Conservation (phyloP, 1,140 invertebrate species). For the Lepidurus arcticus region DNA sequence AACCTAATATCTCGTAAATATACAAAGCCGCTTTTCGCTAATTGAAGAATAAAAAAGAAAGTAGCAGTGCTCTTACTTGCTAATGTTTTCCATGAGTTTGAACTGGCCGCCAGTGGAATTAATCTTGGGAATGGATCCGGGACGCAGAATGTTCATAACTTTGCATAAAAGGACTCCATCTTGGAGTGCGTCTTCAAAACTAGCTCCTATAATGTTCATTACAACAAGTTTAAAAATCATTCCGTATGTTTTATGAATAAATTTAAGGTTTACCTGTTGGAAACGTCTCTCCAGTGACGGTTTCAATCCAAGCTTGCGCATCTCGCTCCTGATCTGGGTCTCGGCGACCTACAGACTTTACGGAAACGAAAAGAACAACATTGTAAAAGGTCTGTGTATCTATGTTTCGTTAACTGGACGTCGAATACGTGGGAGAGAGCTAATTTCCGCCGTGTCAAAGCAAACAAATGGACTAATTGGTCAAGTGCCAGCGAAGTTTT, state of each 20-base stretch:
- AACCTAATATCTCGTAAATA: slow-evolving; percentile 57
- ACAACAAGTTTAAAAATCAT: neutral
- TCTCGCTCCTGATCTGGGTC: slow-evolving; percentile 81
- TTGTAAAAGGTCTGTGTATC: neutral
- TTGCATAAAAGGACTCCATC: slow-evolving; percentile 84
- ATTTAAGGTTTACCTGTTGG: slow-evolving; percentile 50
- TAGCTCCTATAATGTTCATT: slow-evolving; percentile 40
- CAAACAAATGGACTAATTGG: neutral
- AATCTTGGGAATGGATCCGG: slow-evolving; percentile 75
- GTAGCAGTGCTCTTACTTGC: slow-evolving; percentile 55
- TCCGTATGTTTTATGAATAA: neutral
- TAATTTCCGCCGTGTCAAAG: neutral
- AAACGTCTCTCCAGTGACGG: slow-evolving; percentile 76
- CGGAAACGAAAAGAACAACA: slow-evolving; percentile 30
- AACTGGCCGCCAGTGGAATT: slow-evolving; percentile 83
- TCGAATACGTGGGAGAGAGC: neutral
- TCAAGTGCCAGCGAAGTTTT: neutral
- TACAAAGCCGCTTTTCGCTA: neutral
- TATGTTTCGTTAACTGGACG: neutral
- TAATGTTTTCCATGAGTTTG: slow-evolving; percentile 95
- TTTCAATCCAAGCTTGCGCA: slow-evolving; percentile 85
- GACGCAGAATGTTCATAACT: slow-evolving; percentile 80
- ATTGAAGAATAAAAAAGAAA: neutral
- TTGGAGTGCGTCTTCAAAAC: slow-evolving; percentile 71
- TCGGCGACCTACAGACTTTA: slow-evolving; percentile 79